Evolutionary conservation across 2,888 invertebrate genomes (phyloP), one percentile per base, ranked within the genome.

Genomic region (Anoncus sp.): DNA sequence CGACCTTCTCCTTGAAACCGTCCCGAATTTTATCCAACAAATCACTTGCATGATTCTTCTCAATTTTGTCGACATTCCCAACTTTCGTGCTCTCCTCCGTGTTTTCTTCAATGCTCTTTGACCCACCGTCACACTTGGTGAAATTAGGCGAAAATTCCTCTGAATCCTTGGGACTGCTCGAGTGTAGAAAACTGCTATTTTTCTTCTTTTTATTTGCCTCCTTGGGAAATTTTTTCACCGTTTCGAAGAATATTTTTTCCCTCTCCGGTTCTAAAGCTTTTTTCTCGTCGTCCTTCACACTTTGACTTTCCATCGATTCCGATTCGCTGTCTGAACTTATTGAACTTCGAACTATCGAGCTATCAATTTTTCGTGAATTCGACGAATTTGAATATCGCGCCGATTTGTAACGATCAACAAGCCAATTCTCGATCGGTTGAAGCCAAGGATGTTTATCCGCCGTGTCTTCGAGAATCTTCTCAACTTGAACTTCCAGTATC

Each of bases 1-100:
- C 94, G 53, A 94, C 92, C 79, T 92, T 92, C 79, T 93, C 93
- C 87, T 92, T 94, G 75, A 94, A 84, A 51, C 86, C 87, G n/a
- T 81, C 87, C 43, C 81, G 77, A 14, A 83, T 65, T 78, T 76
- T 81, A 24, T 83, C 82, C 53, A 82, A 43, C 43, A 83, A 77
- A 71, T 79, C 81, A 31, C 22, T 31, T 2, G 51, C 45, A 31
- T 73, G 80, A 18, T 75, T 57, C 20, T 24, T 65, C 20, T 77
- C 79, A 20, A 38, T n/a, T 76, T 74, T 79, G 10, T 74, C 81
- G 9, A 59, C 20, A 57, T 79, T 81, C n/a, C 22, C 67, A 49
- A n/a, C 47, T 31, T 20, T 49, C 27, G 57, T 49, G 14, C 53
- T 63, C 35, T 43, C 71, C 14, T 55, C 70, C n/a, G 70, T 75